phyloP scores from a whole-genome alignment of 1,140 invertebrate genomes.

The Ditylenchus dipsaci region DNA sequence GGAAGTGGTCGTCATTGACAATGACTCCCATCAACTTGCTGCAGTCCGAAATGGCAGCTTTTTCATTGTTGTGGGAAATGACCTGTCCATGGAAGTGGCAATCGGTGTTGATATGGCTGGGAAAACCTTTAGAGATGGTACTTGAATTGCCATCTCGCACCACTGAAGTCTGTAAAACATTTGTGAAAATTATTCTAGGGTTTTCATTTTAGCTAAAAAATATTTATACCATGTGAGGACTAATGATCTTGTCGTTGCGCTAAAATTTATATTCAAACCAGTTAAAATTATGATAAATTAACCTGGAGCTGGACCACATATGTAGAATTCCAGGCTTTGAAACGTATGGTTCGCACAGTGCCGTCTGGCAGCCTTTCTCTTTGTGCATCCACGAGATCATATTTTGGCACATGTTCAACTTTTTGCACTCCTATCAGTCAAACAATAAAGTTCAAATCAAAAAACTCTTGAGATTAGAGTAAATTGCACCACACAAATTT shows the following conservation, averaged over 20 bases:
- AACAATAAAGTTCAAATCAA: too few relatives aligned
- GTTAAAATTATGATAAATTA: constrained; percentile 52
- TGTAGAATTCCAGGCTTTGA: constrained; percentile 48
- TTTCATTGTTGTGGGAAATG: constrained; percentile 40
- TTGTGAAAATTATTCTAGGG: too few relatives aligned
- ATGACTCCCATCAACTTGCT: constrained; percentile 47
- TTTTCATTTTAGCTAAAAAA: too few relatives aligned
- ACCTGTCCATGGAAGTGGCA: constrained; percentile 54
- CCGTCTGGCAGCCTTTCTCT: constrained; percentile 10
- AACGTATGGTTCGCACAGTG: constrained; percentile 30
- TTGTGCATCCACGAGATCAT: constrained; percentile 39
- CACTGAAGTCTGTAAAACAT: constrained; percentile 35
- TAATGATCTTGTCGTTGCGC: too few relatives aligned
- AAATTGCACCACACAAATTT: too few relatives aligned
- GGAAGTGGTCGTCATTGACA: constrained; percentile 52
- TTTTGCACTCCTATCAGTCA: constrained; percentile 38
- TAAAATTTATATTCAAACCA: too few relatives aligned
- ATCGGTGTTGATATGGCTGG: constrained; percentile 19
- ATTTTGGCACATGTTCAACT: constrained; percentile 49
- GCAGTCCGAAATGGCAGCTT: constrained; percentile 55
- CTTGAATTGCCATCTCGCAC: constrained; percentile 42
- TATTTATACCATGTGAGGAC: too few relatives aligned
- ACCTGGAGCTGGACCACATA: constrained; percentile 46
- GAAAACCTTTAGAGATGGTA: constrained; percentile 22
- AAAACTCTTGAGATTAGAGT: too few relatives aligned